These are phyloP conservation scores for Drosophila histrio DNA, from an alignment of 2,888 invertebrate species.

Conservation along the genomic window DNA sequence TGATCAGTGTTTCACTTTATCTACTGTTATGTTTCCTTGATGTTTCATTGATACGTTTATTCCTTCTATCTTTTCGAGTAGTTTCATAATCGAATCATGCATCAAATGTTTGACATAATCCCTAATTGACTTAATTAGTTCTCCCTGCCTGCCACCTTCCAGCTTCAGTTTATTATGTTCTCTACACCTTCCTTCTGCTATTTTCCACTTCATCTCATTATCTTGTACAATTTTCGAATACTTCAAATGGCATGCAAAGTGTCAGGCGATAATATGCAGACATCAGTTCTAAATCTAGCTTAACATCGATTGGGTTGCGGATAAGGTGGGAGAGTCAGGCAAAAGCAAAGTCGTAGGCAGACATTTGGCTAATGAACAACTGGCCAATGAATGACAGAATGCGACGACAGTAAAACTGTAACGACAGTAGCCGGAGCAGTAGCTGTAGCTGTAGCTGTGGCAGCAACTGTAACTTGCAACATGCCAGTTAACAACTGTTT, in stretches of 20 bases:
- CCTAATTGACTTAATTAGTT: slow-evolving; percentile 23
- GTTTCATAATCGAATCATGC: slow-evolving; percentile 1
- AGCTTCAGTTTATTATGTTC: neutral
- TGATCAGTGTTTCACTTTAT: neutral
- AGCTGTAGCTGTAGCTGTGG: neutral
- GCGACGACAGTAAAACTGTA: slow-evolving; percentile 35
- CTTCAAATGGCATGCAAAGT: slow-evolving; percentile 35
- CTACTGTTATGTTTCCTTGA: neutral
- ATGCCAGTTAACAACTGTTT: slow-evolving; percentile 71
- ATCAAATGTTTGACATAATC: neutral
- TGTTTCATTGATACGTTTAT: too few species aligned
- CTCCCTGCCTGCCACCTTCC: neutral
- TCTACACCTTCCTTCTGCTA: neutral
- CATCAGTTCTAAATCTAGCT: slow-evolving; percentile 64
- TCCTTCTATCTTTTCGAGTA: neutral
- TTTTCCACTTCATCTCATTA: slow-evolving; percentile 16
- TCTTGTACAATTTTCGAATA: slow-evolving; percentile 22
- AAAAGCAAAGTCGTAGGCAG: neutral
- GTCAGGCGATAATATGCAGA: slow-evolving; percentile 56
- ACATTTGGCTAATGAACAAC: slow-evolving; percentile 58
- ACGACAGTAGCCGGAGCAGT: neutral
- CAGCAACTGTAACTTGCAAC: neutral
- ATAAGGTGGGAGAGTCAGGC: neutral
- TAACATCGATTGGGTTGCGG: neutral
- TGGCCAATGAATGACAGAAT: slow-evolving; percentile 64